Percentiles rank a stretch among this genome's conserved stretches.
These are phyloP conservation scores for Drosophila infuscata DNA, from an alignment of 2,888 invertebrate genomes.

Conservation along the genomic window DNA sequence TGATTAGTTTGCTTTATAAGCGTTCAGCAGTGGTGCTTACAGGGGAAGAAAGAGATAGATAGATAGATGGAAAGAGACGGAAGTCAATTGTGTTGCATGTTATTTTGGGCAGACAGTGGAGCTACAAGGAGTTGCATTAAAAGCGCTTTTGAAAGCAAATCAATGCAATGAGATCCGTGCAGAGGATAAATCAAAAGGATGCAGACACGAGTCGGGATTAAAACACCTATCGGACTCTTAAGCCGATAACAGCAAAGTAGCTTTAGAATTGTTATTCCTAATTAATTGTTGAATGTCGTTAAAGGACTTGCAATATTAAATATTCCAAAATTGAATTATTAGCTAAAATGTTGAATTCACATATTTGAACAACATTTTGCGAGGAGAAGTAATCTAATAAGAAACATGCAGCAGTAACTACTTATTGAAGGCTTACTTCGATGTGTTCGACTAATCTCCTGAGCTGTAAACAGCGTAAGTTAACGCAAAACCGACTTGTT, in stretches of 20 bases:
- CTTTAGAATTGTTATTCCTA: not conserved
- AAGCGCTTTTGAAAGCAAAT: constrained; percentile 4
- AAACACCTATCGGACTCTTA: not conserved
- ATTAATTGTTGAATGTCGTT: not conserved
- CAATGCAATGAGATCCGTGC: not conserved
- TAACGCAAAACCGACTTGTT: not conserved
- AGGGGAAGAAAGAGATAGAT: not conserved
- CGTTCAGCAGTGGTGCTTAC: not conserved
- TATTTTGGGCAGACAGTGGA: constrained; percentile 14
- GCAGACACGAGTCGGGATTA: not conserved
- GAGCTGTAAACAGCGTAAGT: not conserved
- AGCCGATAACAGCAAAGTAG: not conserved
- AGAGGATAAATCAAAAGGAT: not conserved
- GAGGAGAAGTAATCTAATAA: not conserved
- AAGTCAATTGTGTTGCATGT: constrained; percentile 29
- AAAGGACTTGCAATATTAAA: not conserved
- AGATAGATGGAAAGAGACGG: not conserved
- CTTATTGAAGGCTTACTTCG: not conserved
- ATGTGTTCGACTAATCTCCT: not conserved
- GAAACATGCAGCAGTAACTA: not conserved
- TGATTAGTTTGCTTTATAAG: constrained; percentile 55
- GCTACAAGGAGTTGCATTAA: not conserved
- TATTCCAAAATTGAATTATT: not conserved
- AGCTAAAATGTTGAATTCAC: not conserved
- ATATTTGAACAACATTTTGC: not conserved